These are phyloP conservation scores for Mylabris phalerata DNA, from an alignment of 1,140 invertebrate genomes.

Conservation along the genomic window DNA sequence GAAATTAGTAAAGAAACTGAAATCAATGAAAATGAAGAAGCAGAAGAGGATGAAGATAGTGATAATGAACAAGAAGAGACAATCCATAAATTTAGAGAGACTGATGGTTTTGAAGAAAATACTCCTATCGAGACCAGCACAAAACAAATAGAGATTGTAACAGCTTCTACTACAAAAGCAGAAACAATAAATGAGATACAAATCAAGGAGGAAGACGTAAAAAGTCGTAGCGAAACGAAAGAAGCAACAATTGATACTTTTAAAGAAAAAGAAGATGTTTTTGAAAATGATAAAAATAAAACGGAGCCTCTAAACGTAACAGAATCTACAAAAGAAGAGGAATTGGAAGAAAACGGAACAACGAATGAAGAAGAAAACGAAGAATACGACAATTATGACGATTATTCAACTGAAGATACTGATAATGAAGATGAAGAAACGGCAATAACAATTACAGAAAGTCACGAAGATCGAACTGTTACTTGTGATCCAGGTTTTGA, in stretches of 20 bases:
- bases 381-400: conserved; percentile 6
- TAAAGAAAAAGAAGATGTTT: no score
- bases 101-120: no score
- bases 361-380: conserved; percentile 3
- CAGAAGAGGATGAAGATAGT: no score
- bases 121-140: no score
- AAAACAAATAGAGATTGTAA: no score
- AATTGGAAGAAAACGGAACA: neutral
- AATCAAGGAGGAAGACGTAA: no score
- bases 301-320: neutral
- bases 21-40: no score
- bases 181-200: neutral
- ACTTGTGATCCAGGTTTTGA: conserved; percentile 17
- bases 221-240: no score
- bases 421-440: conserved; percentile 3
- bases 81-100: no score
- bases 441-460: neutral
- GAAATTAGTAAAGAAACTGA: neutral
- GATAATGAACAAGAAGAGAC: no score
- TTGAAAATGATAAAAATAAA: no score
- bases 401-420: conserved; percentile 9
- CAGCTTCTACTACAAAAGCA: neutral
- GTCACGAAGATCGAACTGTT: neutral
- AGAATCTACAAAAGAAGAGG: neutral
- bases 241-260: no score